Evolutionary conservation across 2,113 vertebrate species (phyloP).

Genomic region (Sturnus vulgaris): DNA sequence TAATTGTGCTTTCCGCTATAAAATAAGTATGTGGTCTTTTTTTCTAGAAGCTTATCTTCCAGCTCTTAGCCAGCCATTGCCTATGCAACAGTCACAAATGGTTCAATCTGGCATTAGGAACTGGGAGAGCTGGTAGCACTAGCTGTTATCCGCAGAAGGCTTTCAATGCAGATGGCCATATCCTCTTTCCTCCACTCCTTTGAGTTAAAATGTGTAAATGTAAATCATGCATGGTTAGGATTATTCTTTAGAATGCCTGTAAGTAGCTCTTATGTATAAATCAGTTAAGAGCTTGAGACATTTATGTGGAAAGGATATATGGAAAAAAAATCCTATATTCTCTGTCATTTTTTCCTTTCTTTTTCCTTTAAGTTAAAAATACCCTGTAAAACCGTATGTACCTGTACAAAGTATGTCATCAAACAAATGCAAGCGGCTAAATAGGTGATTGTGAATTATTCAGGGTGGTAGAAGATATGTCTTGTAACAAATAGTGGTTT

Average conservation of each 20-base stretch:
- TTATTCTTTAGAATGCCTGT: constrained; percentile 31
- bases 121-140: not conserved
- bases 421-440: constrained; percentile 7
- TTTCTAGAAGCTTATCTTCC: not conserved
- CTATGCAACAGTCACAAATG: not conserved
- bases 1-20: not conserved
- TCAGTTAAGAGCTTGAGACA: constrained; percentile 3
- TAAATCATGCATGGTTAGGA: constrained; percentile 6
- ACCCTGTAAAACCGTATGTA: not conserved
- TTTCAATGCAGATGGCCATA: constrained; percentile 19
- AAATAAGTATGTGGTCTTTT: not conserved
- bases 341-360: not conserved
- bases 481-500: constrained; percentile 5
- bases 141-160: not conserved
- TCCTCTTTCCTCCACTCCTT: constrained; percentile 14
- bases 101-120: constrained; percentile 17
- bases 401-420: not conserved
- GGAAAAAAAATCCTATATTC: not conserved
- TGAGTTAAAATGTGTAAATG: constrained; percentile 25
- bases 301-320: constrained; percentile 1
- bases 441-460: not conserved
- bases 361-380: not conserved
- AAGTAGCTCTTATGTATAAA: constrained; percentile 18
- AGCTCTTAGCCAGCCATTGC: not conserved
- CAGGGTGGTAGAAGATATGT: not conserved